These are phyloP conservation scores for Telmatochromis sp. DNA, from an alignment of 2,113 vertebrate species.

Conservation along the genomic window DNA sequence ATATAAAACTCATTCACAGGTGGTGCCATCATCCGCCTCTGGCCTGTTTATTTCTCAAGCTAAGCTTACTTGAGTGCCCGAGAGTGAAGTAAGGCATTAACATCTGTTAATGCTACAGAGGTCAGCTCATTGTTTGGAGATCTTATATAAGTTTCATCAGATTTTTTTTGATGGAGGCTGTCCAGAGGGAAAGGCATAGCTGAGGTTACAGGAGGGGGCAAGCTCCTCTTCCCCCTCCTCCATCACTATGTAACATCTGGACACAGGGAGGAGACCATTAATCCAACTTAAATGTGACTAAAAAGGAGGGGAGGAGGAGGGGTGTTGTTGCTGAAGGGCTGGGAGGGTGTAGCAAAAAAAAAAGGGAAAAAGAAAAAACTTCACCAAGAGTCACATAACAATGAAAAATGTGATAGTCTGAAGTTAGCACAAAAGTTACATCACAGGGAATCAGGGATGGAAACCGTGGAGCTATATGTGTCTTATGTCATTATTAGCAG, in stretches of 20 bases:
- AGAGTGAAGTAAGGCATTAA: not conserved
- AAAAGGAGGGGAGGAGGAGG: not conserved
- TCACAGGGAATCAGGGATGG: not conserved
- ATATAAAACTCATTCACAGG: not conserved
- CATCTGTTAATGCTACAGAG: not conserved
- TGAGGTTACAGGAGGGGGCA: constrained; percentile 13
- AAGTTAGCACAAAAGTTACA: constrained; percentile 6
- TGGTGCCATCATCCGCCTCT: not conserved
- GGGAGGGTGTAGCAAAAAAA: not conserved
- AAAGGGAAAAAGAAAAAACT: not conserved
- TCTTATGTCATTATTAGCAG: constrained; percentile 4
- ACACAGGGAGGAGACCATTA: constrained; percentile 63
- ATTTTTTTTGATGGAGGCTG: not conserved
- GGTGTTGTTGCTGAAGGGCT: not conserved
- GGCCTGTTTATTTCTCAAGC: not conserved
- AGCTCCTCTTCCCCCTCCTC: constrained; percentile 44
- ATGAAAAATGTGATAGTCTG: not conserved
- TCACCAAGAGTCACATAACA: not conserved
- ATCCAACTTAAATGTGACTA: constrained; percentile 56
- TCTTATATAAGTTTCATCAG: constrained; percentile 17
- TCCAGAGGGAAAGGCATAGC: constrained; percentile 5
- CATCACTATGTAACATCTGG: constrained; percentile 70
- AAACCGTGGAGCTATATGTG: not conserved
- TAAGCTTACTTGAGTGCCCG: not conserved
- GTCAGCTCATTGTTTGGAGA: not conserved